These are phyloP conservation scores for Brienomyrus brachyistius DNA, from an alignment of 2,113 vertebrate genomes.

Conservation along the genomic window DNA sequence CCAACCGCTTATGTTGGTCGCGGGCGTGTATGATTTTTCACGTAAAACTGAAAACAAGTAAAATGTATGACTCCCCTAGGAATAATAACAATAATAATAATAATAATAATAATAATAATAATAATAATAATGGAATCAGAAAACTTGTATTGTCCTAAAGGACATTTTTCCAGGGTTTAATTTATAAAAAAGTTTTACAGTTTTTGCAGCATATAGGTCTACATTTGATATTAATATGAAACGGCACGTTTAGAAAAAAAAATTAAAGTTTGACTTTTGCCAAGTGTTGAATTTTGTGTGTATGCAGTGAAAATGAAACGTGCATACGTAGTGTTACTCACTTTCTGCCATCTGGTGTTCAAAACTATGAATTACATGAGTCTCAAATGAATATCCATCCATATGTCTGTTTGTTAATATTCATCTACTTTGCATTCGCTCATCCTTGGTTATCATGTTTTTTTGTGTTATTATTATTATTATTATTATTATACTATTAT, in stretches of 20 bases:
- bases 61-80: too few relatives aligned
- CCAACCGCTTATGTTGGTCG: too few relatives aligned
- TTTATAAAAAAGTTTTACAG: background rate
- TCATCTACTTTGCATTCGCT: background rate
- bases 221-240: background rate
- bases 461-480: too few relatives aligned
- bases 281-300: background rate
- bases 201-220: background rate
- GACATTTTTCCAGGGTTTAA: background rate
- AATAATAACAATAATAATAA: too few relatives aligned
- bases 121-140: background rate
- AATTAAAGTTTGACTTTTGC: background rate
- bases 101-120: too few relatives aligned
- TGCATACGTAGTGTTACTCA: background rate
- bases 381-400: background rate
- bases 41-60: too few relatives aligned
- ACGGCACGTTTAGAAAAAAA: background rate
- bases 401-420: background rate
- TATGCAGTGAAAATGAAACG: background rate
- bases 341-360: conserved; percentile 47
- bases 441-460: too few relatives aligned
- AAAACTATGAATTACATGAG: background rate
- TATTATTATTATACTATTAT: too few relatives aligned
- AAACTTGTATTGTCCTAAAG: background rate
- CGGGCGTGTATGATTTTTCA: too few relatives aligned